phyloP scores from a whole-genome alignment of 1,140 invertebrate genomes.

The Polyergus mexicanus region DNA sequence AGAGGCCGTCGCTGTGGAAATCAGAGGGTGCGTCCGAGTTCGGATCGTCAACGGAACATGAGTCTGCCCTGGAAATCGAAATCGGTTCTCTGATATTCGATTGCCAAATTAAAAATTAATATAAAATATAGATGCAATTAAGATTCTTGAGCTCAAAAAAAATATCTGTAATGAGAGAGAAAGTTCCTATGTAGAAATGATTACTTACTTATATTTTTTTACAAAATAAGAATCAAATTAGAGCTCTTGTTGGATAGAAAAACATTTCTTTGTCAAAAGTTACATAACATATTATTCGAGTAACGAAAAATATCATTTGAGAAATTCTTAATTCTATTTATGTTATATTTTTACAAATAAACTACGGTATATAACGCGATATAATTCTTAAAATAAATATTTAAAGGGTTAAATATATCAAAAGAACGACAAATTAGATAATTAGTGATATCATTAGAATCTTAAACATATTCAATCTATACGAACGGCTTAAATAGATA shows the following conservation, averaged over 20 bases:
- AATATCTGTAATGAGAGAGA: background rate
- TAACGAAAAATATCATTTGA: no score
- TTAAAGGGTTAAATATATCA: no score
- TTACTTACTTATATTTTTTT: background rate
- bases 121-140: background rate
- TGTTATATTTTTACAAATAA: no score
- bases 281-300: no score
- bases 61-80: constrained; percentile 85
- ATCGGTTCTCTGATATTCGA: background rate
- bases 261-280: no score
- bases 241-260: no score
- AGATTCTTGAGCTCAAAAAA: background rate
- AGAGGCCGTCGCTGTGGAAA: constrained; percentile 89
- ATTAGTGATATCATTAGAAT: background rate
- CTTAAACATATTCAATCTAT: background rate
- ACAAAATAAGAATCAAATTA: background rate
- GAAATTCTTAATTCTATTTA: no score
- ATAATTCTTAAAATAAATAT: no score
- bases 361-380: no score
- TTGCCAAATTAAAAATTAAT: background rate
- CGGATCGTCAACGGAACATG: constrained; percentile 85
- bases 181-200: background rate
- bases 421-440: background rate
- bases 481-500: background rate
- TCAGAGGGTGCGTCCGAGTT: constrained; percentile 85